Base-by-base conservation (phyloP, 2,113 vertebrate species). In the Leptobrachium leishanense region DNA sequence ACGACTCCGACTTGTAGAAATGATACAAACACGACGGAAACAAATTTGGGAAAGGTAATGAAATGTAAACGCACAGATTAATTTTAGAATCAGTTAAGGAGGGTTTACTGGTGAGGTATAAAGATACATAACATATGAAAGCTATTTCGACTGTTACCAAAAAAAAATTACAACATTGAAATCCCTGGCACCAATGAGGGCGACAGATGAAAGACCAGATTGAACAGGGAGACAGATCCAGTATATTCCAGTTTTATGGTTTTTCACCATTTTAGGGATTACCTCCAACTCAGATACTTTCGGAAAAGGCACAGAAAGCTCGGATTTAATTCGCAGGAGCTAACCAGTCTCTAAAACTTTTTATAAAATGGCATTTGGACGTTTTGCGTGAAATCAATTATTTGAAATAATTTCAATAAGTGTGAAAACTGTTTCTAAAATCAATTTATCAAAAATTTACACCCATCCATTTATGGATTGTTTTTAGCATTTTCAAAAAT, bases 131-230 rank as follows among this genome's bases (percentile, higher is more conserved):
- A 63, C 63, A 50, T 11, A 31, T 46, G 43, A 31, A 57, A 42
- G 50, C 39, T 53, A 54, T 41, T 12, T 11, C 62, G 50, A 43
- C 20, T 39, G 31, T 64, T 50, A 50, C 7, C 12, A 63, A 42
- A 31, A 57, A 31, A 31, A 31, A 31, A 31, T 31, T 31, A 31
- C 20, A 31, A 46, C 39, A 54, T 42, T 12, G 9, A 77, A 63
- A 43, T 77, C 68, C 42, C 67, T 77, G 76, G 76, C 76, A 77
- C 54, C 43, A 70, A 77, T 55, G 69, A 50, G 57, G 55, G 20
- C 57, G 65, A 70, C 76, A 77, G 76, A 77, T 77, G 76, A 77
- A 71, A 70, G 42, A 50, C 54, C 76, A 77, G 76, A 77, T 77
- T 77, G 76, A 77, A 43, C 43, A 69, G 59, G 68, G 43, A 70